Base-by-base conservation (phyloP, 2,888 invertebrate genomes). In the Temnothorax rugatulus region DNA sequence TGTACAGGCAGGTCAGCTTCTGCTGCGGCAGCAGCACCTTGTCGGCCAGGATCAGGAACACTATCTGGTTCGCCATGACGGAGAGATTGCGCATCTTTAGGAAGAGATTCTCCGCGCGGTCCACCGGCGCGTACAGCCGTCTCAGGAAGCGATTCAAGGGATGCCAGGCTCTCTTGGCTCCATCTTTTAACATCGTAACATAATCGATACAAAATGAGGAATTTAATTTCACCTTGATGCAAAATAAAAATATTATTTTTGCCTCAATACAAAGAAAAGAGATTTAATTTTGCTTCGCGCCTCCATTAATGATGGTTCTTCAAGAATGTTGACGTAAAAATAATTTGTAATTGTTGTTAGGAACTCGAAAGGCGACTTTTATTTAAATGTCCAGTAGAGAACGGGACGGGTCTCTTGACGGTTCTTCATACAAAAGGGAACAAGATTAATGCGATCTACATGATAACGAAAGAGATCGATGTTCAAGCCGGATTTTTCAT, bases 1-100 rank as follows among this genome's bases (percentile, higher is more conserved):
- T 97, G 94, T 97, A 97, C 38, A 97, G 96, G 63, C 97, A 96
- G 0, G 97, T 97, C 59, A 97, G 95, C 90, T 96, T 94, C 88
- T 95, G 93, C 91, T 94, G 89, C 89, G 94, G 90, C 95, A 96
- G 95, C 47, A 97, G 95, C 47, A 97, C 95, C 38, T 96, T 95
- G 92, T 97, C 97, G 92, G 97, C 97, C 79, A 97, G 96, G 89
- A 97, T 96, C 95, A 97, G 96, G 95, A 97, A 97, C 87, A 97
- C 95, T 93, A 97, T 95, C 96, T 97, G 97, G 92, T 97, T 96
- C 54, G 96, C 95, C 96, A 97, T 96, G 84, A 96, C 96, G 74
- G 96, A 97, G 18, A 97, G 95, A 91, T 97, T 97, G 83, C 96
- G 96, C 97, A 97, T 96, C 91, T 96, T 96, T 91, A 97, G 95